phyloP scores from a whole-genome alignment of 92 coral and sea anemone genomes.

The Bergia puertoricense region DNA sequence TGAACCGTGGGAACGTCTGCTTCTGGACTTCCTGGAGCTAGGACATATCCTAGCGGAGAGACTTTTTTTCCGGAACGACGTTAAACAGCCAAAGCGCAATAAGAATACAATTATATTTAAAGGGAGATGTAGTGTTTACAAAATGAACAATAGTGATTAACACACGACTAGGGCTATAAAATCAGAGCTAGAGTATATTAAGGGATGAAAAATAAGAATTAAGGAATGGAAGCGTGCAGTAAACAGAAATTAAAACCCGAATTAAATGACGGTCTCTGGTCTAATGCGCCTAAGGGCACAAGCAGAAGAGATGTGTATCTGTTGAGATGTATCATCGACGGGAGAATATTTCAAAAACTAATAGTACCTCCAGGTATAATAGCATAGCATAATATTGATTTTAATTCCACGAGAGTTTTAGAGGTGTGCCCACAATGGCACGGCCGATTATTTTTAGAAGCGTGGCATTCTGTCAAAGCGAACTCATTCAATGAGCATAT shows the following conservation, averaged over 20 bases:
- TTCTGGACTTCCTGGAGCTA: conserved; percentile 46
- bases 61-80: conserved; percentile 42
- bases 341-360: too few relatives aligned
- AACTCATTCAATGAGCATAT: too few relatives aligned
- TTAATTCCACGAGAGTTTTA: too few relatives aligned
- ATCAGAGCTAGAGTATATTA: neutral
- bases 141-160: neutral
- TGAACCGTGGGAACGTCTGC: conserved; percentile 43
- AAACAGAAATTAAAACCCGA: neutral
- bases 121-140: conserved; percentile 5
- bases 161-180: neutral
- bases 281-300: too few relatives aligned
- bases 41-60: conserved; percentile 50
- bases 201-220: neutral
- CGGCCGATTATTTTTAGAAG: too few relatives aligned
- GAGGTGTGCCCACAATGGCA: too few relatives aligned
- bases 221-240: neutral
- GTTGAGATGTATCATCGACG: too few relatives aligned
- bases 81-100: conserved; percentile 41
- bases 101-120: conserved; percentile 30
- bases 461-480: too few relatives aligned
- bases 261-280: too few relatives aligned
- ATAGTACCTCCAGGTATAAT: too few relatives aligned
- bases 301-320: too few relatives aligned
- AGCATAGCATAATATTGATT: too few relatives aligned